phyloP scores from a whole-genome alignment of 2,888 invertebrate genomes.

The Lepidochrysops patricia region DNA sequence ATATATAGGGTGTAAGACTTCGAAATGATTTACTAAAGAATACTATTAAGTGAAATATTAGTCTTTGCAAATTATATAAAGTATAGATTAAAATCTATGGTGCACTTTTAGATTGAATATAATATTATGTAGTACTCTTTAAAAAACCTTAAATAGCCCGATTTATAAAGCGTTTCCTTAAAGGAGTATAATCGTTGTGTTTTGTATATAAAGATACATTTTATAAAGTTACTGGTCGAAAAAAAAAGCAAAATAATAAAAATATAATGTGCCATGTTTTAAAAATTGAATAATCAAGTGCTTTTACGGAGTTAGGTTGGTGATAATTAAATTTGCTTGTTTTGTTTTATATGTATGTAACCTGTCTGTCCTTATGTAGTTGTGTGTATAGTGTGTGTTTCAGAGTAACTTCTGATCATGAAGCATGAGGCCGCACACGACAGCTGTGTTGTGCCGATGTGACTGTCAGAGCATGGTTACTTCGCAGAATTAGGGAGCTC shows the following conservation, averaged over 20 bases:
- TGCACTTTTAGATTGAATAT: constrained; percentile 61
- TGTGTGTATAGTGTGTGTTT: constrained; percentile 17
- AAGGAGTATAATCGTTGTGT: constrained; percentile 23
- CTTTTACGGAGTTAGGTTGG: constrained; percentile 58
- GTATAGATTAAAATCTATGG: constrained; percentile 57
- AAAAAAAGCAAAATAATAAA: constrained; percentile 18
- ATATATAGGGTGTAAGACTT: constrained; percentile 23
- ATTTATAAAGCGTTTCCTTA: constrained; percentile 32
- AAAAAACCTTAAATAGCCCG: constrained; percentile 37
- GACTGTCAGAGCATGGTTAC: neutral
- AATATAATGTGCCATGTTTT: constrained; percentile 64
- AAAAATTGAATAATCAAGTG: constrained; percentile 52
- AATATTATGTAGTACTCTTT: constrained; percentile 33
- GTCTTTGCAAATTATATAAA: constrained; percentile 45
- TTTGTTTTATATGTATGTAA: constrained; percentile 41
- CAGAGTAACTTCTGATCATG: constrained; percentile 2
- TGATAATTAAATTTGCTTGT: constrained; percentile 74
- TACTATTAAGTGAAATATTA: constrained; percentile 40
- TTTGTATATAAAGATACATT: constrained; percentile 54
- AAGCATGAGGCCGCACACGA: neutral
- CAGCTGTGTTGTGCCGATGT: constrained; percentile 3
- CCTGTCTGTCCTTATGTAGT: constrained; percentile 16
- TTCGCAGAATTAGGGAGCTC: neutral
- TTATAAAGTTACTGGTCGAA: constrained; percentile 14
- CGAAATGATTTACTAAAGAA: constrained; percentile 46